A percentile compares a stretch with the other conserved stretches of the same genome.
These are phyloP conservation scores for Anadara kagoshimensis DNA, from an alignment of 1,140 invertebrate genomes.

Conservation along the genomic window DNA sequence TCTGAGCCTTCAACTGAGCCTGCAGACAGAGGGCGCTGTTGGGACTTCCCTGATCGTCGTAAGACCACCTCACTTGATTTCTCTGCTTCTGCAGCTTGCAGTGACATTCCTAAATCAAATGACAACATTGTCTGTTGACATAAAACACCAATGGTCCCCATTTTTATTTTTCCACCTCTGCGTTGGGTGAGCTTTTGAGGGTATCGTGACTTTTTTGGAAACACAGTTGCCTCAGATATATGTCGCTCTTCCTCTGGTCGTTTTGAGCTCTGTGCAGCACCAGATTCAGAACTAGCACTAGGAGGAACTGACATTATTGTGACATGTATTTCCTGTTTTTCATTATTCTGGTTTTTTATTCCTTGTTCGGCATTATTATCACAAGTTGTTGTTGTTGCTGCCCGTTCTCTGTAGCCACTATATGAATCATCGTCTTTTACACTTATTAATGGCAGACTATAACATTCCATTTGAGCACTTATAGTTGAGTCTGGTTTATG, in stretches of 20 bases:
- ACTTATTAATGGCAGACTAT: slow-evolving; percentile 55
- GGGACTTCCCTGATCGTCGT: slow-evolving; percentile 20
- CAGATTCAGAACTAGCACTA: no score
- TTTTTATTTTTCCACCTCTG: slow-evolving; percentile 54
- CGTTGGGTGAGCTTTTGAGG: slow-evolving; percentile 41
- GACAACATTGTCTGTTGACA: slow-evolving; percentile 69
- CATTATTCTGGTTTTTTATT: slow-evolving; percentile 18
- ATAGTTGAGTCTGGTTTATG: slow-evolving; percentile 53
- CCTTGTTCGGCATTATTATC: slow-evolving; percentile 27
- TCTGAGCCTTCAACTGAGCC: slow-evolving; percentile 55
- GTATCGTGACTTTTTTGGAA: not conserved
- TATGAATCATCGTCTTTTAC: slow-evolving; percentile 40
- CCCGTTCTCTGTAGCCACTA: slow-evolving; percentile 36
- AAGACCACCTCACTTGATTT: slow-evolving; percentile 31
- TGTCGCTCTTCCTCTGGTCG: no score
- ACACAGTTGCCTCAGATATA: no score
- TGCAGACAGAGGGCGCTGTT: slow-evolving; percentile 43
- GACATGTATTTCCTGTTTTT: slow-evolving; percentile 27
- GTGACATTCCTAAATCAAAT: slow-evolving; percentile 65
- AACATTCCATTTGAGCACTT: slow-evolving; percentile 49
- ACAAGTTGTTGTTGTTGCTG: slow-evolving; percentile 46
- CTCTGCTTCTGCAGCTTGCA: slow-evolving; percentile 36
- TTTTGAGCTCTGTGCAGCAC: no score
- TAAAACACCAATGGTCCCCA: slow-evolving; percentile 65
- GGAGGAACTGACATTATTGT: not conserved